Base-by-base conservation (phyloP, 2,797 vertebrate species). In the Cheirogaleus major region DNA sequence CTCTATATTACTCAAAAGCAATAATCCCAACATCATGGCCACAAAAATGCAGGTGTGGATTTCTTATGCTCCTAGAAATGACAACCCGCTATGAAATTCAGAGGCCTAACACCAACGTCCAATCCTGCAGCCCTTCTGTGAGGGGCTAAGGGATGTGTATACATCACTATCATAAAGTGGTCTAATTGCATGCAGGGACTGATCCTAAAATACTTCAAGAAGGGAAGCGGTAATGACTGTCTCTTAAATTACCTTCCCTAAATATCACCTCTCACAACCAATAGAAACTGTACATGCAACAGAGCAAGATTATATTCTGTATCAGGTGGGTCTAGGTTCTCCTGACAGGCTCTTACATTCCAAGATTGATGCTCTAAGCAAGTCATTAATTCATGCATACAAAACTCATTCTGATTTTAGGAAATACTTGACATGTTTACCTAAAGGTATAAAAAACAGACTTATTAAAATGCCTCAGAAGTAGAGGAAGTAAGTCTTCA, bases 381-480 rank as follows among this genome's bases (percentile, higher is more conserved):
- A 97, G 80, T 95, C 86, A 89, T 83, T 95, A 95, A 91, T 78
- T 86, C 80, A 63, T 22, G 61, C 63, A n/a, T 79, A 93, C 38
- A 89, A 86, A 96, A 89, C 17, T 84, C 76, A 81, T 73, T 93
- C 70, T 78, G 76, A 81, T 87, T 84, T 93, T 76, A 97, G 32
- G 32, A n/a, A 91, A 27, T 43, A 78, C 48, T 87, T 94, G 97
- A 94, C 86, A 82, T 84, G 41, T 95, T 96, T 96, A 96, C 95
- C 80, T 75, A 55, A 97, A 78, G 63, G 80, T 27, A 69, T 87
- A 85, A 90, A 95, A 91, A 96, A 43, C 8, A 93, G 75, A 89
- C 50, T 93, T 95, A 95, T 91, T 95, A 95, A 96, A 95, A 89
- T 91, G 83, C 79, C 52, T 96, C 79, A 92, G 80, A 91, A 94